Conservation (phyloP, 2,797 vertebrate species). For the Gobionotothen gibberifrons region DNA sequence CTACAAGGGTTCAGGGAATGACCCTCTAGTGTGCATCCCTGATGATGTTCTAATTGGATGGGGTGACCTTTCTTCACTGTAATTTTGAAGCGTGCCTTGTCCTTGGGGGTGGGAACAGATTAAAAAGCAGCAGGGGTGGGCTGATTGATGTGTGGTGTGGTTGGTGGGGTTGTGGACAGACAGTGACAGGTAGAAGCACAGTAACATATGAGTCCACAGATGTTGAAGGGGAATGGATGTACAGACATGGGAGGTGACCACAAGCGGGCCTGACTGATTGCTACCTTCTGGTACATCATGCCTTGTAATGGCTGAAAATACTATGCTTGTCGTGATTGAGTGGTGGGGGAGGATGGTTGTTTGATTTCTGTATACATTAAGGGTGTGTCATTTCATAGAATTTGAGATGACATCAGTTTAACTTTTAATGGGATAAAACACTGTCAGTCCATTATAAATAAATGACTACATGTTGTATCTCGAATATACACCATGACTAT, state of each 20-base stretch:
- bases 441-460: background rate
- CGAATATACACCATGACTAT: background rate
- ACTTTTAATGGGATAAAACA: background rate
- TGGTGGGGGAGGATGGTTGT: conserved; percentile 8
- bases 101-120: conserved; percentile 69
- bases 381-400: background rate
- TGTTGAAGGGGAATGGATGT: conserved; percentile 57
- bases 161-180: conserved; percentile 59
- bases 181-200: conserved; percentile 71
- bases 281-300: conserved; percentile 60
- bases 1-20: conserved; percentile 67
- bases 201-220: conserved; percentile 72
- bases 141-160: conserved; percentile 74
- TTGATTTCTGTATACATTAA: conserved; percentile 14
- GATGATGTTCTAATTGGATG: conserved; percentile 96
- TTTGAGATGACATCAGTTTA: background rate
- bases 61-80: conserved; percentile 91
- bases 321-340: conserved; percentile 9
- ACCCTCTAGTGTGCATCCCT: conserved; percentile 86
- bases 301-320: conserved; percentile 30
- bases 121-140: conserved; percentile 72
- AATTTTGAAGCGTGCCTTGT: conserved; percentile 69
- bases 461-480: background rate
- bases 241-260: conserved; percentile 55
- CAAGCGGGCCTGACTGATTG: conserved; percentile 61